These are phyloP conservation scores for Autographa pulchrina DNA, from an alignment of 2,888 invertebrate genomes.

Conservation along the genomic window DNA sequence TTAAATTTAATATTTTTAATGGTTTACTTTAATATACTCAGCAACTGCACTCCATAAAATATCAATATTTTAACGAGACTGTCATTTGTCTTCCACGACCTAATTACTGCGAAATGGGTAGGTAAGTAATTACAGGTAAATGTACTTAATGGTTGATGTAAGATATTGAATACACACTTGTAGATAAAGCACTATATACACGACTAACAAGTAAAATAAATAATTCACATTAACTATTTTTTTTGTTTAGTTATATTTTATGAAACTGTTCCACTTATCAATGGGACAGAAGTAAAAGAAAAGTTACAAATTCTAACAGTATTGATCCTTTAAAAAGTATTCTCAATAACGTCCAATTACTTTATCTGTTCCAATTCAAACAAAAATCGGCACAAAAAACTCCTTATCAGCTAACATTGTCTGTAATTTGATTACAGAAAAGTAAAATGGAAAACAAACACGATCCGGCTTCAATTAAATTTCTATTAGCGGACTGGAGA, in stretches of 20 bases:
- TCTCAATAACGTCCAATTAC: not conserved
- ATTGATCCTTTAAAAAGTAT: not conserved
- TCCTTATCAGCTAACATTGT: not conserved
- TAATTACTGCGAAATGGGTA: not conserved
- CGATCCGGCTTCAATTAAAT: conserved; percentile 24
- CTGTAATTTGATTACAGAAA: conserved; percentile 10
- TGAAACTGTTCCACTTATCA: not conserved
- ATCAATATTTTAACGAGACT: not conserved
- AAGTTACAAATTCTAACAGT: not conserved
- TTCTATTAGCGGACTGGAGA: conserved; percentile 24
- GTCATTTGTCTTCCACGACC: conserved; percentile 1
- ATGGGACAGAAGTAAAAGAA: not conserved
- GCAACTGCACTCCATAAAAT: not conserved
- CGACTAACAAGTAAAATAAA: not conserved
- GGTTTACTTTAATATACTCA: too few relatives aligned
- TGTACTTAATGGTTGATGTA: conserved; percentile 2
- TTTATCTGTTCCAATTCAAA: not conserved
- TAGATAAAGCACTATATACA: not conserved
- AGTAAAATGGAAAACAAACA: conserved; percentile 5
- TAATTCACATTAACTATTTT: too few relatives aligned
- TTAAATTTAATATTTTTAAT: too few relatives aligned
- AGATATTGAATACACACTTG: not conserved
- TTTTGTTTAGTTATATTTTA: too few relatives aligned
- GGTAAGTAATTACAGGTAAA: conserved; percentile 4
- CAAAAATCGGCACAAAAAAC: not conserved